Base-by-base conservation (phyloP, 1,140 invertebrate genomes). In the Drosophila neocordata region DNA sequence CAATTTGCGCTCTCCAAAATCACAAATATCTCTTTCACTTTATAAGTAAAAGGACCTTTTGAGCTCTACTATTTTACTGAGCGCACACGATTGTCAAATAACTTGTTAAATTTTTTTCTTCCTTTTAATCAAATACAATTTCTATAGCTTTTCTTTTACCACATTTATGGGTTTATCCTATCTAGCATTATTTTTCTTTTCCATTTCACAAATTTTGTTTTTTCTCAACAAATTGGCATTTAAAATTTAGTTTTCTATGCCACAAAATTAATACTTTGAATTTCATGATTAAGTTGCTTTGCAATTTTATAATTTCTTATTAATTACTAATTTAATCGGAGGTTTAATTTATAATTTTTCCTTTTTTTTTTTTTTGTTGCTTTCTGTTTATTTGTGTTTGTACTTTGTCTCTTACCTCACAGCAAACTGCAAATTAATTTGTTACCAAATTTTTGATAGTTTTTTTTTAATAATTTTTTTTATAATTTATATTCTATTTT, bases 71-170 rank as follows among this genome's bases (percentile, higher is more conserved):
- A 15, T 60, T n/a, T 31, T 72, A 44, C 63, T 38, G 56, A 44
- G 15, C 60, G 64, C 64, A 65, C 59, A 64, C 72, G 73, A 76
- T 76, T 76, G 73, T 76, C 73, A 73, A 73, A 73, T 73, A 68
- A 63, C 57, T 69, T 60, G 58, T n/a, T 13, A 20, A 20, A 20
- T 15, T 15, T 15, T 6, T 44, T 44, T 2, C 7, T 44, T 2
- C 7, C 4, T 31, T 44, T 44, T 15, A 13, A 18, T 44, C 41
- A 2, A 44, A 18, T 44, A 44, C 41, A 44, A 44, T 44, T 44
- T 44, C 12, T 18, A 20, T 48, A 15, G 15, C 8, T 18, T 18
- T 44, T 11, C 1, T 11, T 1, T 31, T 1, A 5, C 27, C 27
- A 31, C 27, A 31, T 31, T 31, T 44, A 8, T 18, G 8, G 41